Evolutionary conservation across 2,797 vertebrate genomes (phyloP).

Genomic region (Takifugu rubripes): DNA sequence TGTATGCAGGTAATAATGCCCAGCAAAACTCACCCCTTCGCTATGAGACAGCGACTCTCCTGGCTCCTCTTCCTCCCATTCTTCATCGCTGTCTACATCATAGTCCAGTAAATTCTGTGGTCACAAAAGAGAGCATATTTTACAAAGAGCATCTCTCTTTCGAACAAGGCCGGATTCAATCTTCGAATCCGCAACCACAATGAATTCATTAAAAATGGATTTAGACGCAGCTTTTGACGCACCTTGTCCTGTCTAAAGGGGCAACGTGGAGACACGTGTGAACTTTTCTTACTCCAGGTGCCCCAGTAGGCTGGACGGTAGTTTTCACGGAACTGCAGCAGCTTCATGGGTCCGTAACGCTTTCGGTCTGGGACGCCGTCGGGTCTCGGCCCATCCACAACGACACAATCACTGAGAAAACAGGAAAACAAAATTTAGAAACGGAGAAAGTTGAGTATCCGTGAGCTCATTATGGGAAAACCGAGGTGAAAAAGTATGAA

Average conservation of each 20-base stretch:
- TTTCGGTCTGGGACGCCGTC: constrained; percentile 76
- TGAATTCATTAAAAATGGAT: no score
- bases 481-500: no score
- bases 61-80: constrained; percentile 98
- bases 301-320: constrained; percentile 99
- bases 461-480: neutral
- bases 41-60: constrained; percentile 98
- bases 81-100: constrained; percentile 96
- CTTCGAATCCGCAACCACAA: no score
- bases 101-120: constrained; percentile 88
- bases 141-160: no score
- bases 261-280: constrained; percentile 76
- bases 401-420: constrained; percentile 72
- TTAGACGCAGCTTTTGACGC: constrained; percentile 14
- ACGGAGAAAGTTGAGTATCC: neutral
- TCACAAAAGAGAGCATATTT: constrained; percentile 8
- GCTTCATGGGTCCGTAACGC: constrained; percentile 89
- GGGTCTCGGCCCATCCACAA: constrained; percentile 68
- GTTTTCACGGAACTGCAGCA: constrained; percentile 91
- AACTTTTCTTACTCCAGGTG: constrained; percentile 88
- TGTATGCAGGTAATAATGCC: neutral
- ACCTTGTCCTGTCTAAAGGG: constrained; percentile 88
- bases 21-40: constrained; percentile 84
- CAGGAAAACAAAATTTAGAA: neutral
- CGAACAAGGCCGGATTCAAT: no score